These are phyloP conservation scores for Aplysina aerophoba DNA, from an alignment of 37 sponge, comb jelly and placozoan genomes.

Conservation along the genomic window DNA sequence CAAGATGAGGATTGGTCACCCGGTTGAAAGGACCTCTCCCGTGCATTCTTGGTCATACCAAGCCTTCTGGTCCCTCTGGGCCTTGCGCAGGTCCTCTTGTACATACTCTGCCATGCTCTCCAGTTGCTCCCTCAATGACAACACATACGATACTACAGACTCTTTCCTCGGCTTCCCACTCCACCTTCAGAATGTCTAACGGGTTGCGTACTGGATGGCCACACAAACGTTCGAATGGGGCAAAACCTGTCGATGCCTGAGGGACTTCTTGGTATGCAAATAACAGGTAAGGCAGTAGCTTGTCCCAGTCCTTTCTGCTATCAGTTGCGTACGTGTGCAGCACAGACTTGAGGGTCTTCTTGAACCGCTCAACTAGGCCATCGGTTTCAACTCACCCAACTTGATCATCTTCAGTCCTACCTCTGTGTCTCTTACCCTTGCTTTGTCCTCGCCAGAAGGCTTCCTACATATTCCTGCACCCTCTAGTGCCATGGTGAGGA, in stretches of 20 bases:
- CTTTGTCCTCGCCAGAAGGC: too few relatives aligned
- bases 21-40: conserved; percentile 1
- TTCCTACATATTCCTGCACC: too few relatives aligned
- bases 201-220: conserved; percentile 43
- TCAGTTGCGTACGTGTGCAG: conserved; percentile 14
- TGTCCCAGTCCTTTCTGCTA: conserved; percentile 56
- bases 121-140: conserved; percentile 17
- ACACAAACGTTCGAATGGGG: conserved; percentile 56
- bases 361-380: conserved; percentile 53
- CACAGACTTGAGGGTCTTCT: conserved; percentile 52
- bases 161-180: conserved; percentile 37
- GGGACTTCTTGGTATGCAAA: conserved; percentile 69
- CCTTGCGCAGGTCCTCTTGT: conserved; percentile 21
- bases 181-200: conserved; percentile 42
- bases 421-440: too few relatives aligned
- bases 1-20: conserved; percentile 38
- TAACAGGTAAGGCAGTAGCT: conserved; percentile 41
- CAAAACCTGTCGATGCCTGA: conserved; percentile 53
- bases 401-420: too few relatives aligned
- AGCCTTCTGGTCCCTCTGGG: conserved; percentile 14
- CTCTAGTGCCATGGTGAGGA: too few relatives aligned
- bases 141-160: conserved; percentile 28
- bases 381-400: conserved; percentile 34
- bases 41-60: conserved; percentile 38
- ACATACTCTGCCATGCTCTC: conserved; percentile 11